Evolutionary conservation across 2,888 invertebrate species (phyloP).

Genomic region (Rhimphoctona megacephalus): DNA sequence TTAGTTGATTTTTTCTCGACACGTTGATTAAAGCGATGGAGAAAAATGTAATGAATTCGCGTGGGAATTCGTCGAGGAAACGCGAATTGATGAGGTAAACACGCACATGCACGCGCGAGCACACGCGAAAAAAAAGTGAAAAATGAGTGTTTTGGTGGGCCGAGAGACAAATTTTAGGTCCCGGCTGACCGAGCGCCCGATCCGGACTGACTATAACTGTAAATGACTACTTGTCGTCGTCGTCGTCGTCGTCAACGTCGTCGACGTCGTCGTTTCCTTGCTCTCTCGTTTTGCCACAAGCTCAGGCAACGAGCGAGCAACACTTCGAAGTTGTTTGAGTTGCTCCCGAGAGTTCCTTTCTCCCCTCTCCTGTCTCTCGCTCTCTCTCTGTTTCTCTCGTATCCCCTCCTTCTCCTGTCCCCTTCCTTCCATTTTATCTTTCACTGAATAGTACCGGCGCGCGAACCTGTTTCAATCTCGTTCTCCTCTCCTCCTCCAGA

Average conservation of each 20-base stretch:
- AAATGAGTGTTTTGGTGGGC: slow-evolving; percentile 25
- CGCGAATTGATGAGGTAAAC: background rate
- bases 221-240: slow-evolving; percentile 84
- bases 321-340: slow-evolving; percentile 38
- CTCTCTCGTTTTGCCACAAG: slow-evolving; percentile 36
- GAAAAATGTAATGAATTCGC: background rate
- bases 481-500: slow-evolving; percentile 51
- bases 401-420: background rate
- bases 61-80: background rate
- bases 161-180: slow-evolving; percentile 72
- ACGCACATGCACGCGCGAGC: slow-evolving; percentile 6
- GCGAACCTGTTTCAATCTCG: slow-evolving; percentile 71
- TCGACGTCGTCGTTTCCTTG: slow-evolving; percentile 38
- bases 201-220: slow-evolving; percentile 85
- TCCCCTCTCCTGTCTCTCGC: background rate
- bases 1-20: background rate
- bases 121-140: slow-evolving; percentile 9
- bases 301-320: slow-evolving; percentile 48
- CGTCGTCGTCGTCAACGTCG: slow-evolving; percentile 43
- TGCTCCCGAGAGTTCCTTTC: slow-evolving; percentile 24
- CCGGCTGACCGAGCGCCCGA: slow-evolving; percentile 84
- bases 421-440: slow-evolving; percentile 22
- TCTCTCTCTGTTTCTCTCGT: slow-evolving; percentile 24
- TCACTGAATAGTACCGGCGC: slow-evolving; percentile 45
- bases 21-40: background rate